Conservation (phyloP, 2,113 vertebrate species). For the Rutilus rutilus region DNA sequence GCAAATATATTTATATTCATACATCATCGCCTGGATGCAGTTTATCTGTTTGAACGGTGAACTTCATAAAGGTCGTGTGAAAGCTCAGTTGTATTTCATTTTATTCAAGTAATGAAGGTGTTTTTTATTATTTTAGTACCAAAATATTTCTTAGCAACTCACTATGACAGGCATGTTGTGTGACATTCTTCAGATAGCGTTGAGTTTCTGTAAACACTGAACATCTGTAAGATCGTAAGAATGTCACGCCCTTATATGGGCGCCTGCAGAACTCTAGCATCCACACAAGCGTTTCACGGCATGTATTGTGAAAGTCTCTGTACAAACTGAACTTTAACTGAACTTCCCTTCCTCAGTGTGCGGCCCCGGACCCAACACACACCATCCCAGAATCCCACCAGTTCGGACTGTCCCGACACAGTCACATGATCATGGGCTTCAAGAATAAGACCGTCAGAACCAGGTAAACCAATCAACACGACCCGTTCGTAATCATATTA, state of each 20-base stretch:
- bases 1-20: too few species aligned
- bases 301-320: too few species aligned
- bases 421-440: conserved; percentile 86
- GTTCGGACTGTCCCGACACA: conserved; percentile 84
- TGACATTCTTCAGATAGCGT: conserved; percentile 38
- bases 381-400: conserved; percentile 77
- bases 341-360: conserved; percentile 68
- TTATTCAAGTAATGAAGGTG: not conserved
- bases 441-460: conserved; percentile 80
- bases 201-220: conserved; percentile 25
- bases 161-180: not conserved
- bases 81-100: too few species aligned
- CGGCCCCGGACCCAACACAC: conserved; percentile 60
- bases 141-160: too few species aligned
- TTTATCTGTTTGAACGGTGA: too few species aligned
- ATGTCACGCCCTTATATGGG: conserved; percentile 29
- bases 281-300: too few species aligned
- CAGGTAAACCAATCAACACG: conserved; percentile 70
- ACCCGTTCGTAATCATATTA: too few species aligned
- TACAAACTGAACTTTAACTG: too few species aligned
- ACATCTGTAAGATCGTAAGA: not conserved
- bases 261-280: not conserved
- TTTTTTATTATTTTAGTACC: too few species aligned
- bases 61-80: too few species aligned
- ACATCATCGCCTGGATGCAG: too few species aligned